These are phyloP conservation scores for human DNA, from an alignment of 2,113 vertebrate genomes.

Conservation along the genomic window GRCh38 chr18:59455001-59455500, in stretches of 20 bases:
- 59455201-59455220: conserved; percentile 49
- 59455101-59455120: not conserved
- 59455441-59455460: not conserved
- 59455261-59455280: conserved; percentile 47
- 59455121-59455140: too few relatives aligned
- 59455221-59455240: conserved; percentile 63
- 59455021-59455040: not conserved
- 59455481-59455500: rapidly evolving
- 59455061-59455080: not conserved
- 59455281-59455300: conserved; percentile 60
- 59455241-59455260: conserved; percentile 64
- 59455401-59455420: not conserved
- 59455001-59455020: not conserved
- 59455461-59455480: not conserved
- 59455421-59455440: conserved; percentile 35
- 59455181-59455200: conserved; percentile 62
- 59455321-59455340: conserved; percentile 56
- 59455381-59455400: not conserved
- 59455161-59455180: conserved; percentile 69
- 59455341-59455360: not conserved
- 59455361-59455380: not conserved
- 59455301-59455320: conserved; percentile 38
- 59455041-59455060: not conserved
- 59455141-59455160: not conserved
- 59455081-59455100: not conserved